Base-by-base conservation (phyloP, 2,797 vertebrate genomes). In the Amblyopsis hoosieri region DNA sequence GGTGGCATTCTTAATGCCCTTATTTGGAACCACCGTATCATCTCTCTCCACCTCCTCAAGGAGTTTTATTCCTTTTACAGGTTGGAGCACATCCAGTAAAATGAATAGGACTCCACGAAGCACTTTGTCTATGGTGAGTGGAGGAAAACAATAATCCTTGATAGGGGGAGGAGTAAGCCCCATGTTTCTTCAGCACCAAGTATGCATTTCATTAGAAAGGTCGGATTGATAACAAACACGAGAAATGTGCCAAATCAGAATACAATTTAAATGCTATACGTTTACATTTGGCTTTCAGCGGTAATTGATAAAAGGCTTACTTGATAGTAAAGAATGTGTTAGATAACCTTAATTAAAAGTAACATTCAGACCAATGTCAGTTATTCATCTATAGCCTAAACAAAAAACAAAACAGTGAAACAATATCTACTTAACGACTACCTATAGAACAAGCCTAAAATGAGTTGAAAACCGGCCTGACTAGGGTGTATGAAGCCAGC, bases 31-130 rank as follows among this genome's bases (percentile, higher is more conserved):
- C 70, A 60, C 72, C 62, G 42, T 55, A 52, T 79, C 74, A 84
- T 75, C 84, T 87, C 81, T 77, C 80, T 82, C 64, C 71, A 58
- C 62, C 47, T 81, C 66, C 62, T 72, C 74, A 57, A 72, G 5
- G 53, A 73, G 76, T 85, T 85, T 86, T 89, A 89, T 87, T 91
- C 89, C 89, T 91, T 91, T 90, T 90, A 90, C 92, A 93, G 90
- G 89, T 91, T 85, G 71, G 70, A 87, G 83, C 84, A 84, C 70
- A 90, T 89, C 83, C 84, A 23, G 19, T 23, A 23, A 23, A 23
- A 23, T 23, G 19, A 23, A 23, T 23, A 23, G 19, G 19, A 23
- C 19, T 23, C 19, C 19, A 23, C 0, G 2, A 23, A 23, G 19
- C 19, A 23, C 19, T 23, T 23, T 2, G 2, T 23, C 19, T 23